Evolutionary conservation across 2,113 vertebrate genomes (phyloP).

Genomic region (Heloderma charlesbogerti): DNA sequence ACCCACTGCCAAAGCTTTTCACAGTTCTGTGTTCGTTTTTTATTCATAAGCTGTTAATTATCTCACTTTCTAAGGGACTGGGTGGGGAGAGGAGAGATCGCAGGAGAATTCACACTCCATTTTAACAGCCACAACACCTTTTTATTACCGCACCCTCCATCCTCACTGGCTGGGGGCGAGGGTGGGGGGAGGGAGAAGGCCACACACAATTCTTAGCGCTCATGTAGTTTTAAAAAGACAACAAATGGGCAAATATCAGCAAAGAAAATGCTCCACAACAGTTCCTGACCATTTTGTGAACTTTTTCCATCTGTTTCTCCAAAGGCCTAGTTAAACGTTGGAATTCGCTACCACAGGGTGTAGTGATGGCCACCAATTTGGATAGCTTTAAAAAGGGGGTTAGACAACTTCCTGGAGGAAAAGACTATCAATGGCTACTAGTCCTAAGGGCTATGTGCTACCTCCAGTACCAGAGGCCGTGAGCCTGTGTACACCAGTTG

Average conservation of each 20-base stretch:
- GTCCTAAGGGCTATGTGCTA: no score
- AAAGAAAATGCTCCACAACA: neutral
- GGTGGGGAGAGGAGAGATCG: neutral
- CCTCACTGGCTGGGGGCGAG: neutral
- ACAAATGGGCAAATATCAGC: neutral
- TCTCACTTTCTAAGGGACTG: slow-evolving; percentile 3
- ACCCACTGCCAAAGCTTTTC: neutral
- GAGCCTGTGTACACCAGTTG: no score
- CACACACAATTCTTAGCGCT: fast-evolving
- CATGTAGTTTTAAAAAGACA: neutral
- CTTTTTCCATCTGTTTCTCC: neutral
- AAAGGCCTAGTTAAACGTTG: no score
- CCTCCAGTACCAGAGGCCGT: no score
- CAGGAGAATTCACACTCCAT: neutral
- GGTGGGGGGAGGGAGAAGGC: no score
- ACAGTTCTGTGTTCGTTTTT: neutral
- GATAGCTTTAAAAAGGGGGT: no score
- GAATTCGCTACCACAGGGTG: no score
- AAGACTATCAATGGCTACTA: no score
- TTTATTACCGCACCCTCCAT: neutral
- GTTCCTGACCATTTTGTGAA: neutral
- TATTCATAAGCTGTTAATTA: slow-evolving; percentile 24
- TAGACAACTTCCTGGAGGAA: no score
- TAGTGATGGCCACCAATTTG: no score
- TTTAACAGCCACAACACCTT: slow-evolving; percentile 5